Evolutionary conservation across 2,797 vertebrate genomes (phyloP), one percentile per base, ranked within the genome.

Genomic region (Scomberomorus guttatus): DNA sequence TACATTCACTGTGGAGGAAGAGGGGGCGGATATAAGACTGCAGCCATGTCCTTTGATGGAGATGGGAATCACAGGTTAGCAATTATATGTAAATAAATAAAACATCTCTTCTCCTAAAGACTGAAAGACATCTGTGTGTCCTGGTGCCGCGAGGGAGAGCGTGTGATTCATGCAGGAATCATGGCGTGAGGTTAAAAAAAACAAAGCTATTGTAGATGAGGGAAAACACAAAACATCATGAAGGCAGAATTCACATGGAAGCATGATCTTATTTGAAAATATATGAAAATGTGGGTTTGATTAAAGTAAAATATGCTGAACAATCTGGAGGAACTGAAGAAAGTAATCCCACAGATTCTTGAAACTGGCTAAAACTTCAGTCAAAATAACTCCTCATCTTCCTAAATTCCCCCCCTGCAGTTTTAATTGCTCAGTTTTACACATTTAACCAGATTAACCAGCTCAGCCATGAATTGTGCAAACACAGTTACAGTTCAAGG

Each of bases 21-120:
- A 91, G 94, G 93, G 89, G 93, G 94, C 24, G 80, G 83, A 84
- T 62, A 71, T 70, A 83, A 85, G 83, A 88, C 88, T 80, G 81
- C 84, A 90, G 87, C 85, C 87, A 77, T 81, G 78, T 80, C 83
- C 84, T 86, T 88, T 90, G 76, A 88, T 85, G 72, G 63, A 85
- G 87, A 79, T 11, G 85, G 77, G 77, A 89, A 84, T 82, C 61
- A 82, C 59, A 75, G 79, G 54, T 88, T 85, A 73, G 55, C 46
- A 86, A 82, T 78, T 75, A 74, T 44, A 61, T 37, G 24, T 27
- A 81, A 62, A 87, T 77, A 73, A 85, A 18, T 18, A 79, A 89
- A 75, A 90, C 11, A 61, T 67, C 9, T 70, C 20, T 24, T 48
- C 68, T 72, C 57, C 74, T 73, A 29, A 79, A 78, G 50, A 79